These are phyloP conservation scores for Channa striata DNA, from an alignment of 2,797 vertebrate species.

Conservation along the genomic window DNA sequence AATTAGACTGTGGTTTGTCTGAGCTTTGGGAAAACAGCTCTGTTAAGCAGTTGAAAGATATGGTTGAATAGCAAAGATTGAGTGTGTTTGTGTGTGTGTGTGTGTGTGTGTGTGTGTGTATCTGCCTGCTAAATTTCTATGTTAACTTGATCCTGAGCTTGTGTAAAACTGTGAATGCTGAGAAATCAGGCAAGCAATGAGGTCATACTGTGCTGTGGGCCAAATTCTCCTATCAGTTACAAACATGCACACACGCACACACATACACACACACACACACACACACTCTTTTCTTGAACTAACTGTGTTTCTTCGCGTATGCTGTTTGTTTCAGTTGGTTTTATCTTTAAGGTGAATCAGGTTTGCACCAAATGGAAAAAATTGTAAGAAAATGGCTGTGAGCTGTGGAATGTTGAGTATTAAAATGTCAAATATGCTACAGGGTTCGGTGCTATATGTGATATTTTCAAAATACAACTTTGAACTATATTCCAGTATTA, in stretches of 20 bases:
- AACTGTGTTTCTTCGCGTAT: too few relatives aligned
- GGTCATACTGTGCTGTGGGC: slow-evolving; percentile 67
- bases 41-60: slow-evolving; percentile 68
- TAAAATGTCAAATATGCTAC: slow-evolving; percentile 1
- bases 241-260: slow-evolving; percentile 20
- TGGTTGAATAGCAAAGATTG: slow-evolving; percentile 40
- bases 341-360: slow-evolving; percentile 6
- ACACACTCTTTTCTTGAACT: neutral
- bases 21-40: slow-evolving; percentile 60
- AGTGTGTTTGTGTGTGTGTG: slow-evolving; percentile 22
- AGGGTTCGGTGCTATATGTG: neutral
- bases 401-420: neutral
- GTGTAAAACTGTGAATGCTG: slow-evolving; percentile 69
- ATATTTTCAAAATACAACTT: neutral
- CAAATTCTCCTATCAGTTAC: slow-evolving; percentile 73
- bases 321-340: slow-evolving; percentile 1
- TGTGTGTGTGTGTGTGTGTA: slow-evolving; percentile 5
- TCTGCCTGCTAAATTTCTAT: slow-evolving; percentile 22
- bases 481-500: neutral
- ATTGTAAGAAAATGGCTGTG: neutral
- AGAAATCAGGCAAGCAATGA: slow-evolving; percentile 72
- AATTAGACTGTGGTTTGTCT: slow-evolving; percentile 75
- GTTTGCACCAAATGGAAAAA: neutral
- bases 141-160: slow-evolving; percentile 63
- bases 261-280: slow-evolving; percentile 23